Base-by-base conservation (phyloP, 2,113 vertebrate species). In the Scartelaos histophorus region DNA sequence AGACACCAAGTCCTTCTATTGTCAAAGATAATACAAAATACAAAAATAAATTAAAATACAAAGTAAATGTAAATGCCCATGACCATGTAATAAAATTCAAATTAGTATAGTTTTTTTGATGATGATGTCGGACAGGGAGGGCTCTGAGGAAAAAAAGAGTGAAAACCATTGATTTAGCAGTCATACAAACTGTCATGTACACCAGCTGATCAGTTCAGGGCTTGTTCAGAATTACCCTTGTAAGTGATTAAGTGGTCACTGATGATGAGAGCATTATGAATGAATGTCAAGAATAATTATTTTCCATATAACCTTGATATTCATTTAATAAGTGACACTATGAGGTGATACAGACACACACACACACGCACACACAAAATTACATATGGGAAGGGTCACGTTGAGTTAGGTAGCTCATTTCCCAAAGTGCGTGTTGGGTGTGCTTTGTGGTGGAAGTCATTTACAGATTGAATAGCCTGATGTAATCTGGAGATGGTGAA, bases 401-500 rank as follows among this genome's bases (percentile, higher is more conserved):
- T 87, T 82, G 85, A 88, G 87, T 89, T 88, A 89, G 85, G 84
- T 56, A 90, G 88, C 89, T 92, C 89, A 90, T 92, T 89, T 92
- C 85, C 88, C 88, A 92, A 86, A 93, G 91, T 92, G 90, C 85
- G 83, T 80, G 88, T 85, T 88, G 90, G 78, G 80, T 87, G 88
- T 85, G 85, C 86, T 87, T 86, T 88, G 82, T 83, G 87, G 77
- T 87, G 82, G 81, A 87, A 90, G 89, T 91, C 89, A 90, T 91
- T 93, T 90, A 90, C 78, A 87, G 87, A 92, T 87, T 90, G 90
- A 89, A 91, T 82, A 89, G 84, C 85, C 78, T 87, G 87, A 91
- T 92, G 90, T 91, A 91, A 92, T 91, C 90, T 91, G 81, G 79
- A 88, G 85, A 89, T 90, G 84, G 92, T 91, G 84, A 89, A 89